These are phyloP conservation scores for Megaceryle maxima DNA, from an alignment of 2,113 vertebrate genomes.

Conservation along the genomic window DNA sequence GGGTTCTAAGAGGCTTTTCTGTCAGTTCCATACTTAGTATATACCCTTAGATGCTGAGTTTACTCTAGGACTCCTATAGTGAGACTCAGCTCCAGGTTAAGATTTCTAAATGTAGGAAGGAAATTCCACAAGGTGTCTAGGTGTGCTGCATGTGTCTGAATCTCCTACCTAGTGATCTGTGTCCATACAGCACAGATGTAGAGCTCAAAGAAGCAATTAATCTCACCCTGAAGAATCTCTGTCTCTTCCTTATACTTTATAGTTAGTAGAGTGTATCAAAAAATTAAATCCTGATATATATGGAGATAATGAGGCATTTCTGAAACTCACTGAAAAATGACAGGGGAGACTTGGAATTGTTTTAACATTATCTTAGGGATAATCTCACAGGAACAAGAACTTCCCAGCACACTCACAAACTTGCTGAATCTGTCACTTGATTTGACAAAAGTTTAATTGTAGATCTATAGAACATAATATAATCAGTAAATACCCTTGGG, in stretches of 20 bases:
- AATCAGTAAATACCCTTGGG: neutral
- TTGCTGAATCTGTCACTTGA: neutral
- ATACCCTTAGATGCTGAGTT: neutral
- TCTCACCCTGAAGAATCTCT: neutral
- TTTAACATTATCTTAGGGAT: neutral
- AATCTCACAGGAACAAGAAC: neutral
- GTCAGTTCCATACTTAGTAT: neutral
- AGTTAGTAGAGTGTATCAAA: neutral
- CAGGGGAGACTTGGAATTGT: neutral
- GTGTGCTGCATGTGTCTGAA: neutral
- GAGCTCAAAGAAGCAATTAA: neutral
- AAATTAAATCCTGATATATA: neutral
- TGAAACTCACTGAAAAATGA: neutral
- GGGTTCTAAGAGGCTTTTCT: neutral
- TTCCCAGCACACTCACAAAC: neutral
- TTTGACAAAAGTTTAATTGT: neutral
- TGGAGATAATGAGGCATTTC: neutral
- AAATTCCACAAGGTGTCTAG: neutral
- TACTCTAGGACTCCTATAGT: neutral
- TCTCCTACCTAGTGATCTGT: neutral
- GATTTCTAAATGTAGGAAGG: neutral
- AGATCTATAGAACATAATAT: neutral
- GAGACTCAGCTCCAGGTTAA: neutral
- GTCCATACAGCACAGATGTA: neutral
- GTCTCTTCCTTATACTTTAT: neutral